Percentiles rank a stretch among this genome's conserved stretches.
These are phyloP conservation scores for Sebastes paucispinis DNA, from an alignment of 2,797 vertebrate genomes.

Conservation along the genomic window DNA sequence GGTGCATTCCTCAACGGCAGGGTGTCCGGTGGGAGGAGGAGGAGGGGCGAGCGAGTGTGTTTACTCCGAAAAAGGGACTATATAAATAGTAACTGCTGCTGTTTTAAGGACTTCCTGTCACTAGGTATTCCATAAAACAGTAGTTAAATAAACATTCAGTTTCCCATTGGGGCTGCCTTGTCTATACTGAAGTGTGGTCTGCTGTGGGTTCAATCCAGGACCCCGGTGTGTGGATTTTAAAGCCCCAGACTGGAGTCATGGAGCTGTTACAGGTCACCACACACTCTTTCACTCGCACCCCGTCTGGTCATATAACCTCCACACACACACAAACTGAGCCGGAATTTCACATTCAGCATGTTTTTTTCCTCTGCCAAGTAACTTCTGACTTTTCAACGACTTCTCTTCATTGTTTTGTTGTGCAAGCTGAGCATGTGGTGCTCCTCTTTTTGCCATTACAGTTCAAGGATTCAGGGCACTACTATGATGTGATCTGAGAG, in stretches of 20 bases:
- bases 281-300: conserved; percentile 72
- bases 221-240: conserved; percentile 69
- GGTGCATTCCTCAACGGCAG: conserved; percentile 81
- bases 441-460: not conserved
- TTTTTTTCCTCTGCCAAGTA: conserved; percentile 34
- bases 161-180: conserved; percentile 68
- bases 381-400: conserved; percentile 43
- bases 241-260: conserved; percentile 68
- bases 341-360: conserved; percentile 49
- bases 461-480: not conserved
- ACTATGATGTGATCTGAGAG: not conserved
- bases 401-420: conserved; percentile 32
- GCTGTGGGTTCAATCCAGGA: conserved; percentile 69
- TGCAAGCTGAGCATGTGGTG: conserved; percentile 10
- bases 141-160: conserved; percentile 84
- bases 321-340: conserved; percentile 33
- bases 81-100: conserved; percentile 86
- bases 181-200: conserved; percentile 56
- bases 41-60: conserved; percentile 73
- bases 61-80: conserved; percentile 81
- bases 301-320: conserved; percentile 66
- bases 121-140: conserved; percentile 83
- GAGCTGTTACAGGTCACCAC: conserved; percentile 79
- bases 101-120: conserved; percentile 86
- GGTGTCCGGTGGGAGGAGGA: conserved; percentile 66